A percentile compares a stretch with the other conserved stretches of the same genome.
Evolutionary conservation across 2,888 invertebrate species (phyloP).

Genomic region (Stenodera caucasica): DNA sequence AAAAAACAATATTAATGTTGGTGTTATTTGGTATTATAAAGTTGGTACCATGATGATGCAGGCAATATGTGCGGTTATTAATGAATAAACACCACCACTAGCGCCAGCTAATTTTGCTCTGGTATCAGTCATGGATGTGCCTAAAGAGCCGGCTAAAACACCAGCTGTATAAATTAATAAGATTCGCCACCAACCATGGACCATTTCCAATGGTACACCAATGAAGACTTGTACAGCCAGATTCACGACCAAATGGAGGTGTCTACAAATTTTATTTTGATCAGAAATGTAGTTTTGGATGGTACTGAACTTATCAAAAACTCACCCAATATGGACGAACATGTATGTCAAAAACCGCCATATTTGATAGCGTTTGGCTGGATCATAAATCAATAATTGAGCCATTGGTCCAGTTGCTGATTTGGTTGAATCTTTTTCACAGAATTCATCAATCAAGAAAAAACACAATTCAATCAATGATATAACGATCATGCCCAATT

Average conservation of each 20-base stretch:
- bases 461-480: constrained; percentile 81
- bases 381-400: constrained; percentile 80
- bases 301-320: background rate
- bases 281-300: no score
- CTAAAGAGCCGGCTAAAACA: constrained; percentile 79
- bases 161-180: constrained; percentile 79
- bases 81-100: constrained; percentile 90
- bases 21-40: constrained; percentile 8
- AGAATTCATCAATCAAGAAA: constrained; percentile 54
- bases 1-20: constrained; percentile 10
- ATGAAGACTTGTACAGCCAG: constrained; percentile 87
- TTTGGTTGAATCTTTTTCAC: constrained; percentile 45
- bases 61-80: constrained; percentile 89
- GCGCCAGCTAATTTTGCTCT: constrained; percentile 82
- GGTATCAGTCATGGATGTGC: constrained; percentile 77
- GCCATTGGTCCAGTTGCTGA: constrained; percentile 70
- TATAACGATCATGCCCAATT: constrained; percentile 85
- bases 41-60: constrained; percentile 78
- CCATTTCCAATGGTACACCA: constrained; percentile 93
- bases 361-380: constrained; percentile 77
- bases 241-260: constrained; percentile 85
- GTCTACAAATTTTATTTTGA: constrained; percentile 60
- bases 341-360: constrained; percentile 95
- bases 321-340: constrained; percentile 91
- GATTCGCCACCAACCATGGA: constrained; percentile 93